Evolutionary conservation across 2,888 invertebrate species (phyloP).

Genomic region (Zhuqinia jingwanae): DNA sequence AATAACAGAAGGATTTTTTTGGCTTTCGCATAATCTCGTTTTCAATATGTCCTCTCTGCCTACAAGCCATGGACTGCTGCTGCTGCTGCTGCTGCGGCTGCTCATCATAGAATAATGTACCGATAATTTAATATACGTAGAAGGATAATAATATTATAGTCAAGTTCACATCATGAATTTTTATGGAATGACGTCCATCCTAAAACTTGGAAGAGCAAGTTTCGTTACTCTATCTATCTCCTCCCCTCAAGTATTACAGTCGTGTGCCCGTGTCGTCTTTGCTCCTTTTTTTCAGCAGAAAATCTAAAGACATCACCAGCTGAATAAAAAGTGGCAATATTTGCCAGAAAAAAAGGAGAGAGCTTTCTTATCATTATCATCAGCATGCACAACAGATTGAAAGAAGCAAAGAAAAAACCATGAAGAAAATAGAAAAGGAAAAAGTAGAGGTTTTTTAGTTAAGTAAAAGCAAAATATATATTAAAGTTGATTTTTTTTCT

Average conservation of each 20-base stretch:
- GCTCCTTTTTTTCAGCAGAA: slow-evolving; percentile 38
- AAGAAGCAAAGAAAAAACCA: background rate
- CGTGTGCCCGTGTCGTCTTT: no score
- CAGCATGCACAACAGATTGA: background rate
- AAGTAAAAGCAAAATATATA: slow-evolving; percentile 14
- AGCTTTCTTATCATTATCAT: background rate
- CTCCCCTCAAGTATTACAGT: background rate
- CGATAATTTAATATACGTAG: slow-evolving; percentile 24
- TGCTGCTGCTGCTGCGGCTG: background rate
- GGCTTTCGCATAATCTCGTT: background rate
- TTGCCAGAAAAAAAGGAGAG: background rate
- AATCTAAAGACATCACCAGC: slow-evolving; percentile 37
- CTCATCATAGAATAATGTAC: background rate
- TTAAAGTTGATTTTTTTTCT: slow-evolving; percentile 45
- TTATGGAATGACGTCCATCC: slow-evolving; percentile 33
- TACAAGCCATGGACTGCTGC: background rate
- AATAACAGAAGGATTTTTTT: background rate
- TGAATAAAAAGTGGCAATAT: slow-evolving; percentile 57
- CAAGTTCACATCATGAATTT: slow-evolving; percentile 58
- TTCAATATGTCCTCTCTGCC: background rate
- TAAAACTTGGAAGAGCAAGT: background rate
- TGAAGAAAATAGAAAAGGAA: background rate
- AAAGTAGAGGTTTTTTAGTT: background rate
- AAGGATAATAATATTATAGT: background rate
- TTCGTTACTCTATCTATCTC: background rate